A percentile compares a stretch with the other conserved stretches of the same genome.
phyloP scores from a whole-genome alignment of 2,888 invertebrate species.

The Epinotia brunnichana region DNA sequence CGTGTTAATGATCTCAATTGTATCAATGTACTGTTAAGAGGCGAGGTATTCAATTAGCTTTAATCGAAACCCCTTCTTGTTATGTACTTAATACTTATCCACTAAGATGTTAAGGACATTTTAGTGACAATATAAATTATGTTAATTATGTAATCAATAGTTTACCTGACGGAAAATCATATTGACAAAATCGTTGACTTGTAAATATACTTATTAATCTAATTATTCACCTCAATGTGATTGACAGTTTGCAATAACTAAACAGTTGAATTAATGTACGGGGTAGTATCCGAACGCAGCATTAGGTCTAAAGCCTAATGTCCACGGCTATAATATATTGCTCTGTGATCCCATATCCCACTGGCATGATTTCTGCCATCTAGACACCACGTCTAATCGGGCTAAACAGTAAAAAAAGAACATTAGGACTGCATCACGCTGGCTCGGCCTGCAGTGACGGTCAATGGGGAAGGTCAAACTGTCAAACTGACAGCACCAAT shows the following conservation, averaged over 20 bases:
- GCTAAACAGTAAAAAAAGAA: no score
- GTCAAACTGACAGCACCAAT: no score
- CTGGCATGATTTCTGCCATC: neutral
- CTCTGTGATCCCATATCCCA: neutral
- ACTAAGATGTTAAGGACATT: slow-evolving; percentile 10
- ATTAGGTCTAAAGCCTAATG: neutral
- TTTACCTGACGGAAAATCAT: neutral
- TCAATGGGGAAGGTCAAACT: no score
- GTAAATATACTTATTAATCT: neutral
- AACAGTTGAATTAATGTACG: neutral
- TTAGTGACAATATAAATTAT: neutral
- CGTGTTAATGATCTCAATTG: slow-evolving; percentile 71
- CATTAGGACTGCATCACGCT: no score
- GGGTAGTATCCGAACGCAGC: neutral
- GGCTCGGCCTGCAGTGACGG: no score
- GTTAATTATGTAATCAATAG: neutral
- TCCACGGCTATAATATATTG: neutral
- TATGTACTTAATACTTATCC: slow-evolving; percentile 40
- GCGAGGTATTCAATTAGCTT: slow-evolving; percentile 56
- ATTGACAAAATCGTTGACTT: neutral
- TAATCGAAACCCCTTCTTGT: slow-evolving; percentile 40
- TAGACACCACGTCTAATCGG: no score
- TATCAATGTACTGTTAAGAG: slow-evolving; percentile 54
- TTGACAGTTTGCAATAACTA: neutral
- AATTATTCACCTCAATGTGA: neutral